These are phyloP conservation scores for Euzophera pinguis DNA, from an alignment of 2,888 invertebrate genomes.

Conservation along the genomic window DNA sequence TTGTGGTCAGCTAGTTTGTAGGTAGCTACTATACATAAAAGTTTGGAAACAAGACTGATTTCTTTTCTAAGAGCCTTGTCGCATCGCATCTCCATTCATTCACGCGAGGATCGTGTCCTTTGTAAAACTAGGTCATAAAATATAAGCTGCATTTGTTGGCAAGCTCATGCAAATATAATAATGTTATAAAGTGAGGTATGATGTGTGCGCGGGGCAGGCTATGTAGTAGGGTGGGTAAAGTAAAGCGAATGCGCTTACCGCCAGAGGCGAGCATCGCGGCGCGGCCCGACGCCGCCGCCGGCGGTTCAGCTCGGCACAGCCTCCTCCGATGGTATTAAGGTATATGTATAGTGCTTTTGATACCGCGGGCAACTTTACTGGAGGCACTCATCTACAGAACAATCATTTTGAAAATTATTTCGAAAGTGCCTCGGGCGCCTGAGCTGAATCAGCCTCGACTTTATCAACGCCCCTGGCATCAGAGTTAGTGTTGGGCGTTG, in stretches of 20 bases:
- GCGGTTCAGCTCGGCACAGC: conserved; percentile 14
- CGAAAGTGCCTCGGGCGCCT: conserved; percentile 49
- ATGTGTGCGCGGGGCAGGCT: background rate
- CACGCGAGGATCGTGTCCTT: no score
- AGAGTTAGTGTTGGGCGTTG: background rate
- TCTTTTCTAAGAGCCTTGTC: no score
- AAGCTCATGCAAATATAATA: conserved; percentile 34
- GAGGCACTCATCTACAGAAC: conserved; percentile 66
- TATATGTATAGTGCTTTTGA: conserved; percentile 47
- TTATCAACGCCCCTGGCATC: conserved; percentile 10
- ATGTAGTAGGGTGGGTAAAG: background rate
- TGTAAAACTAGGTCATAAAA: no score
- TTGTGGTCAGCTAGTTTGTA: no score
- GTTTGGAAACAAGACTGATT: no score
- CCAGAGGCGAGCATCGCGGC: conserved; percentile 23
- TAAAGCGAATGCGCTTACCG: background rate
- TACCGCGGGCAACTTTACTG: conserved; percentile 46
- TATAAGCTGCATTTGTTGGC: background rate
- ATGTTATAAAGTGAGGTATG: conserved; percentile 23
- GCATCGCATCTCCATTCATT: no score
- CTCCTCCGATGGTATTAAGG: conserved; percentile 41
- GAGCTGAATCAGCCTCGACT: conserved; percentile 29
- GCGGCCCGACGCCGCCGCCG: conserved; percentile 15
- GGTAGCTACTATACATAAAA: no score
- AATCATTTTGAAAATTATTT: conserved; percentile 72